Percentiles rank a stretch among this genome's conserved stretches.
Evolutionary conservation across 1,140 invertebrate species (phyloP).

Genomic region (Hyles euphorbiae): DNA sequence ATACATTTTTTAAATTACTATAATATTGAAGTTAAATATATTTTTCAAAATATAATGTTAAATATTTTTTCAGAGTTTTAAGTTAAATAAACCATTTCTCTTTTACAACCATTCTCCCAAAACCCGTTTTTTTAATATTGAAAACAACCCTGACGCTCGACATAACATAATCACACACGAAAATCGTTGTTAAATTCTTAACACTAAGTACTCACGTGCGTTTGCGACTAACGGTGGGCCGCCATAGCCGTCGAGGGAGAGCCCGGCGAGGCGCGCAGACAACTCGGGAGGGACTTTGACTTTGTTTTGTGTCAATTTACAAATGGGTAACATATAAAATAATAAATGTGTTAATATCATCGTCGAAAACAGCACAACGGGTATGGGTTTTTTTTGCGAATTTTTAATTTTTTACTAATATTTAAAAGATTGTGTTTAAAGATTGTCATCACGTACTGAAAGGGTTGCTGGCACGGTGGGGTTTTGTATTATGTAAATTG

Average conservation of each 20-base stretch:
- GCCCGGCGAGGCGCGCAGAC: slow-evolving; percentile 35
- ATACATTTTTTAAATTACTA: too few relatives aligned
- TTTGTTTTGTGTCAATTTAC: slow-evolving; percentile 74
- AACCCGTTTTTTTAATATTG: too few relatives aligned
- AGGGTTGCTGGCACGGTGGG: too few relatives aligned
- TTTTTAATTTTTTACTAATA: background rate
- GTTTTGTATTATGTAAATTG: too few relatives aligned
- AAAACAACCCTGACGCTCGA: too few relatives aligned
- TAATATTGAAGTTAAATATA: too few relatives aligned
- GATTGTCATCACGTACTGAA: too few relatives aligned
- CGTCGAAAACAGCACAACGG: slow-evolving; percentile 50
- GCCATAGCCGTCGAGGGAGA: slow-evolving; percentile 19
- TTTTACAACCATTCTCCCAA: too few relatives aligned
- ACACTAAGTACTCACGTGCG: slow-evolving; percentile 61
- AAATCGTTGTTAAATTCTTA: slow-evolving; percentile 25
- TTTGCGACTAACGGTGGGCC: slow-evolving; percentile 9
- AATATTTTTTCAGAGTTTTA: too few relatives aligned
- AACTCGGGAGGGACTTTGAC: slow-evolving; percentile 51
- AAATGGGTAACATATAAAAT: slow-evolving; percentile 75
- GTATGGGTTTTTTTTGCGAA: slow-evolving; percentile 22
- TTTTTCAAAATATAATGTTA: too few relatives aligned
- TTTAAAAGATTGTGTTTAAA: background rate
- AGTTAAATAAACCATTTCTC: too few relatives aligned
- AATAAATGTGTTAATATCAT: slow-evolving; percentile 76
- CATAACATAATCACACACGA: too few relatives aligned